Percentiles rank a stretch among this genome's conserved stretches.
Conservation (phyloP, 2,888 invertebrate species). For the Allolobophora icterica region DNA sequence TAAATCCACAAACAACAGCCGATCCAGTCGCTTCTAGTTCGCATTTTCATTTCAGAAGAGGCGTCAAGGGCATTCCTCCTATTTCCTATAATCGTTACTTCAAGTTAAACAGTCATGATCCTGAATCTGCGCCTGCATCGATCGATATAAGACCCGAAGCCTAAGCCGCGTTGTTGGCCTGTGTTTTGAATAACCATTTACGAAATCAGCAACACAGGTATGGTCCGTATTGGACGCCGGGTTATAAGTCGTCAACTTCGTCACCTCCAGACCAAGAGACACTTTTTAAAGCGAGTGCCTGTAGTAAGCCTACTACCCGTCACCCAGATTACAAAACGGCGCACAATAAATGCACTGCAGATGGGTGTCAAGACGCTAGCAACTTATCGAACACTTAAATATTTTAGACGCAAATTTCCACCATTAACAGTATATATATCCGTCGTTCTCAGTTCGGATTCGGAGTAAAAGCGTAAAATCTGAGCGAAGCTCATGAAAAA, state of each 20-base stretch:
- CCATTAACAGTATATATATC: background rate
- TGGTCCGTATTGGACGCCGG: background rate
- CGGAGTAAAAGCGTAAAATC: background rate
- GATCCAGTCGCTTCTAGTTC: background rate
- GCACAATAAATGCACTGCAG: background rate
- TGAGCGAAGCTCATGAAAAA: background rate
- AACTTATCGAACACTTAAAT: background rate
- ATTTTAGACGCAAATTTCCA: background rate
- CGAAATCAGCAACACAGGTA: background rate
- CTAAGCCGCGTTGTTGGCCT: background rate
- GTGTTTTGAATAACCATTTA: slow-evolving; percentile 11
- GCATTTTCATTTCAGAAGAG: slow-evolving; percentile 8
- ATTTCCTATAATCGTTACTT: slow-evolving; percentile 20
- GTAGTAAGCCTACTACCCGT: background rate
- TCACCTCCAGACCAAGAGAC: background rate
- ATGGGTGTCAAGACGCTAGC: slow-evolving; percentile 2
- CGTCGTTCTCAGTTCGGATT: background rate
- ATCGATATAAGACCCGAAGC: background rate
- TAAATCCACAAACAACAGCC: background rate
- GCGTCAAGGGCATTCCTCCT: background rate
- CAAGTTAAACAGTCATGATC: background rate
- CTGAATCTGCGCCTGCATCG: background rate
- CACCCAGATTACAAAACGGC: background rate
- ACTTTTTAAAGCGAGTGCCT: background rate
- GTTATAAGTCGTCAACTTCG: background rate